A percentile compares a stretch with the other conserved stretches of the same genome.
phyloP scores from a whole-genome alignment of 2,888 invertebrate species.

The Folsomia manolachei region DNA sequence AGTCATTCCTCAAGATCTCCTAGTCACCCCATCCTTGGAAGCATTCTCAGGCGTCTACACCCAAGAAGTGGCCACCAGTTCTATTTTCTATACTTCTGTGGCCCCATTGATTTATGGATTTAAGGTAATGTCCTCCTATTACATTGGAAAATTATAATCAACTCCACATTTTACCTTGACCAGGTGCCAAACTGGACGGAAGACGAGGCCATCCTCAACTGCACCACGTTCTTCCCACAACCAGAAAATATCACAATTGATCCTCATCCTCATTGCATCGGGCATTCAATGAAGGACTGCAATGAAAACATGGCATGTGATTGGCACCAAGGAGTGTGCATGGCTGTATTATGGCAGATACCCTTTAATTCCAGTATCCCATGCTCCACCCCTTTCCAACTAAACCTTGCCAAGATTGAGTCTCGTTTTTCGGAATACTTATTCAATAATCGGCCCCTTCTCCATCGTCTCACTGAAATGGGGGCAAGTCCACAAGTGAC shows the following conservation, averaged over 20 bases:
- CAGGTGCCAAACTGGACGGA: constrained; percentile 3
- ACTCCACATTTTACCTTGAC: too few relatives aligned
- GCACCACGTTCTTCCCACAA: too few relatives aligned
- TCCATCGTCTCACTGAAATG: constrained; percentile 20
- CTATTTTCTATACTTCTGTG: constrained; percentile 17
- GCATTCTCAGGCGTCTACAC: constrained; percentile 1
- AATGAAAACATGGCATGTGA: too few relatives aligned
- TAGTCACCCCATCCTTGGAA: neutral
- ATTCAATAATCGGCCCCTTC: constrained; percentile 26
- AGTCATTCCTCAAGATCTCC: neutral
- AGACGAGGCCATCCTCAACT: neutral
- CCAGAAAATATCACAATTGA: too few relatives aligned
- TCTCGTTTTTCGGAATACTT: constrained; percentile 28
- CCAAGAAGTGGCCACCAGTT: neutral
- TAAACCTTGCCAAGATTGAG: constrained; percentile 22
- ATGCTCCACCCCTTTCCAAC: constrained; percentile 25
- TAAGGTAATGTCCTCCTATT: too few relatives aligned
- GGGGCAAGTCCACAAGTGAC: constrained; percentile 22
- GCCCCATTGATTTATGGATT: constrained; percentile 22
- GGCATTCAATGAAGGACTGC: too few relatives aligned
- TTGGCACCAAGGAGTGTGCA: too few relatives aligned
- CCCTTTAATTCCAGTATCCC: too few relatives aligned
- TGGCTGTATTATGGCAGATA: too few relatives aligned
- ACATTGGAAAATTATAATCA: too few relatives aligned
- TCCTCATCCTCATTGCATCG: too few relatives aligned